These are phyloP conservation scores for Apodemus speciosus DNA, from an alignment of 2,113 vertebrate genomes.

Conservation along the genomic window DNA sequence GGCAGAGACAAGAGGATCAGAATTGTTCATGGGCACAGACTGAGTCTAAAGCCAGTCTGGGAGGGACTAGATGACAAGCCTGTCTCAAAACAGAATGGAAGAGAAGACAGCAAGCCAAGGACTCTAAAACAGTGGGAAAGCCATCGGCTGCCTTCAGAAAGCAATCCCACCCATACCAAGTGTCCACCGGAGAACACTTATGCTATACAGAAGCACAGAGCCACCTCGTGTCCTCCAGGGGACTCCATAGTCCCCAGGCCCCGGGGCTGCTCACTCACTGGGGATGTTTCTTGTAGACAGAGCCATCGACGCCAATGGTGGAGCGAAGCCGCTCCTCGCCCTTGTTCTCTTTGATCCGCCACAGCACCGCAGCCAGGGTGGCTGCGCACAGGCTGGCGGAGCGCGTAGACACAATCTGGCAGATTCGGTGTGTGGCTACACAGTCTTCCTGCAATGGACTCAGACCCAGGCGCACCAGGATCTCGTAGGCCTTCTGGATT, in stretches of 20 bases:
- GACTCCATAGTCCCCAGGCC: fast-evolving
- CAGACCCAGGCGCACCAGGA: constrained; percentile 89
- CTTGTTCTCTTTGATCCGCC: constrained; percentile 96
- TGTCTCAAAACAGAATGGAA: background rate
- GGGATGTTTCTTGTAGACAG: constrained; percentile 96
- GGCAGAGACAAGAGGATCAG: background rate
- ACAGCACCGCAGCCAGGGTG: constrained; percentile 90
- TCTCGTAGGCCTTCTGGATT: constrained; percentile 86
- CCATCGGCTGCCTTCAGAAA: background rate
- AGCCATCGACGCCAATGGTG: constrained; percentile 94
- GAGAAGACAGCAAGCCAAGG: background rate
- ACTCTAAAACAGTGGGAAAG: background rate
- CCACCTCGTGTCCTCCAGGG: fast-evolving
- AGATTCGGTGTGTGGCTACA: constrained; percentile 90
- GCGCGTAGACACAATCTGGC: constrained; percentile 94
- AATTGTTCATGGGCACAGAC: background rate
- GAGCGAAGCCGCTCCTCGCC: constrained; percentile 90
- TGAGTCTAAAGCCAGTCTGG: background rate
- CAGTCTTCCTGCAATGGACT: constrained; percentile 92
- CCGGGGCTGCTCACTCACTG: constrained; percentile 85
- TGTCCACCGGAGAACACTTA: fast-evolving
- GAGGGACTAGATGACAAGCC: background rate
- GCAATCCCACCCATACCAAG: fast-evolving
- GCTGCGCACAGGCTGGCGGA: constrained; percentile 94
- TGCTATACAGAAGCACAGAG: background rate